phyloP scores from a whole-genome alignment of 2,113 vertebrate genomes.

The Nothoprocta perdicaria region DNA sequence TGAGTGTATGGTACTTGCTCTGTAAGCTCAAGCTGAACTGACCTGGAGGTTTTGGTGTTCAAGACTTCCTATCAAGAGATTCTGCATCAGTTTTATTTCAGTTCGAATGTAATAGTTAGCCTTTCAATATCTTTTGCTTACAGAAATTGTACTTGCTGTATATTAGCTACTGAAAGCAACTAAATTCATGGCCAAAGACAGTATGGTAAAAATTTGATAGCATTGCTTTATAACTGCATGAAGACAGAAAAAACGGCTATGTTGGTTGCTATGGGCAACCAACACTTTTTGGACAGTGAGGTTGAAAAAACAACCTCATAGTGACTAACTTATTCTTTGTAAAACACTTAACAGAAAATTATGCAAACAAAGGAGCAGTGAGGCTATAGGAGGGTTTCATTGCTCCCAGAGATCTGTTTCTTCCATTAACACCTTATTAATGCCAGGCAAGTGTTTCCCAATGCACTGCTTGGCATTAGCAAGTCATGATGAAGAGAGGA shows the following conservation, averaged over 20 bases:
- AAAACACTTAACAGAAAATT: neutral
- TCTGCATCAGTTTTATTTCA: neutral
- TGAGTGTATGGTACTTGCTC: neutral
- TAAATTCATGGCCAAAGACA: neutral
- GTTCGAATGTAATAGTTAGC: neutral
- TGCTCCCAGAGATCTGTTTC: neutral
- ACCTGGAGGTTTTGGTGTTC: neutral
- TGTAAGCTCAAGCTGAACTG: neutral
- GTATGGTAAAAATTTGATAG: rapidly evolving
- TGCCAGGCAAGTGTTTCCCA: constrained; percentile 2
- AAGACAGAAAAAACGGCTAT: neutral
- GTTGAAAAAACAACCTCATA: neutral
- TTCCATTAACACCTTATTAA: constrained; percentile 15
- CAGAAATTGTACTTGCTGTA: neutral
- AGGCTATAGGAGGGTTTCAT: neutral
- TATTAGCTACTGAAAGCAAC: neutral
- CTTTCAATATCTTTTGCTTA: neutral
- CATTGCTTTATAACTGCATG: neutral
- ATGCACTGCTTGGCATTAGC: neutral
- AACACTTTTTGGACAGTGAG: neutral
- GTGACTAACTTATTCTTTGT: neutral
- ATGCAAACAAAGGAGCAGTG: neutral
- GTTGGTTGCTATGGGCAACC: too few species aligned
- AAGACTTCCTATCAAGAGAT: neutral
- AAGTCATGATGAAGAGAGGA: neutral